Evolutionary conservation across 2,888 invertebrate genomes (phyloP).

Genomic region (Athalia rosae): DNA sequence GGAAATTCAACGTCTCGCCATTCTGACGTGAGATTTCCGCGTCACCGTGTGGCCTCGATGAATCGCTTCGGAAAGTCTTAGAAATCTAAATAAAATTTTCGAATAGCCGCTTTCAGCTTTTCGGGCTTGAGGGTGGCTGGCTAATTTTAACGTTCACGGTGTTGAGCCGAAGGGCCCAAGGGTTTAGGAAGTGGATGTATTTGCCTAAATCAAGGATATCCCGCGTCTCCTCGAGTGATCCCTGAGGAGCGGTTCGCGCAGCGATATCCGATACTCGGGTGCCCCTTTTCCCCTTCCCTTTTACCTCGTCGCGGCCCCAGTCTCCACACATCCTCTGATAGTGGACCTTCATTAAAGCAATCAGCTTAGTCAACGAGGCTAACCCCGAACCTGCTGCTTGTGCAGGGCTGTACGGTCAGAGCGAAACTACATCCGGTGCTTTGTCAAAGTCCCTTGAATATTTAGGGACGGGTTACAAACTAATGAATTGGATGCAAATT

Average conservation of each 20-base stretch:
- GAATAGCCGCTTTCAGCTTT: too few relatives aligned
- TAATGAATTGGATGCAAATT: slow-evolving; percentile 40
- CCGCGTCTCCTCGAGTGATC: slow-evolving; percentile 15
- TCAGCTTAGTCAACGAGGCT: slow-evolving; percentile 42
- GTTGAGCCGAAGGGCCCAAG: background rate
- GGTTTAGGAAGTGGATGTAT: background rate
- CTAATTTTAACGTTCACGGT: background rate
- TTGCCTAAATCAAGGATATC: slow-evolving; percentile 19
- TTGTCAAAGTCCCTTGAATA: slow-evolving; percentile 32
- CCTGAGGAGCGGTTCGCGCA: slow-evolving; percentile 8
- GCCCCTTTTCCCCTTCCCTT: background rate
- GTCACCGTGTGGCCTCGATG: too few relatives aligned
- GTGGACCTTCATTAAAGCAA: slow-evolving; percentile 45
- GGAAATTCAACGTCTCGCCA: too few relatives aligned
- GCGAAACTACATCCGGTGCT: slow-evolving; percentile 30
- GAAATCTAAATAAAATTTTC: too few relatives aligned
- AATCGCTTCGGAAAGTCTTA: too few relatives aligned
- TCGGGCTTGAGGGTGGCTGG: too few relatives aligned
- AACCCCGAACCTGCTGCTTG: slow-evolving; percentile 3
- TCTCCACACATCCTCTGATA: slow-evolving; percentile 30
- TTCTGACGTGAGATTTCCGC: too few relatives aligned
- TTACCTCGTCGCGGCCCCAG: background rate
- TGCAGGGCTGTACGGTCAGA: background rate
- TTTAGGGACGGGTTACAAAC: slow-evolving; percentile 32
- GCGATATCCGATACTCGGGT: slow-evolving; percentile 11